Evolutionary conservation across 2,113 vertebrate genomes (phyloP).

Genomic region (Dicaeum eximium): DNA sequence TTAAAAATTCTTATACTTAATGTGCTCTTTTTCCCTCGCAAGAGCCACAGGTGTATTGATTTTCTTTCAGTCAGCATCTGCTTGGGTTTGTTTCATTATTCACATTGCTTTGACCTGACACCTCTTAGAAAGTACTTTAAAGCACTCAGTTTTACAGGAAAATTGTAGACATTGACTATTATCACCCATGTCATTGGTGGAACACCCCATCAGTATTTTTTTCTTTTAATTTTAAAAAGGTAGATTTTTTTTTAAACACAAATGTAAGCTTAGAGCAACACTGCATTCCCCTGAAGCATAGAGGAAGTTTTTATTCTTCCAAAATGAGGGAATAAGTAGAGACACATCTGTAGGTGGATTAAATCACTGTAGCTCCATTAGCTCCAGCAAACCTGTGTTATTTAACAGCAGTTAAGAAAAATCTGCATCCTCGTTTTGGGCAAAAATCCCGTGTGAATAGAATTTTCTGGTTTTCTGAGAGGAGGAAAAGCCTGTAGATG

Average conservation of each 20-base stretch:
- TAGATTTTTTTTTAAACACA: background rate
- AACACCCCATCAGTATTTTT: background rate
- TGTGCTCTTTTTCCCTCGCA: fast-evolving
- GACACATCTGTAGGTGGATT: background rate
- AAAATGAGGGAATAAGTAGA: background rate
- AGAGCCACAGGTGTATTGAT: background rate
- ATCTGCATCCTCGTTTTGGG: background rate
- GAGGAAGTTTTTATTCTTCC: background rate
- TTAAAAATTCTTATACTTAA: background rate
- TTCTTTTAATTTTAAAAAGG: background rate
- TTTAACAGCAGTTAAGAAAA: background rate
- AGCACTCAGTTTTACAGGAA: background rate
- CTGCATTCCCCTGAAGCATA: background rate
- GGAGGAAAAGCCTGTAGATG: constrained; percentile 72
- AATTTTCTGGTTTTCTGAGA: background rate
- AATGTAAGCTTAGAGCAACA: background rate
- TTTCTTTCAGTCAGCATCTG: constrained; percentile 20
- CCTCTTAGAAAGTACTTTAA: background rate
- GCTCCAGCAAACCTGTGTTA: background rate
- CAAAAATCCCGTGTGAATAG: background rate
- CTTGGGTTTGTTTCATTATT: constrained; percentile 27
- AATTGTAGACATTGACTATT: background rate
- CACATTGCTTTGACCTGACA: background rate
- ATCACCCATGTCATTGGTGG: background rate
- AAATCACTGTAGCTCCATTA: background rate